Evolutionary conservation across 2,888 invertebrate genomes (phyloP).

Genomic region (Azorinus chamasolen): DNA sequence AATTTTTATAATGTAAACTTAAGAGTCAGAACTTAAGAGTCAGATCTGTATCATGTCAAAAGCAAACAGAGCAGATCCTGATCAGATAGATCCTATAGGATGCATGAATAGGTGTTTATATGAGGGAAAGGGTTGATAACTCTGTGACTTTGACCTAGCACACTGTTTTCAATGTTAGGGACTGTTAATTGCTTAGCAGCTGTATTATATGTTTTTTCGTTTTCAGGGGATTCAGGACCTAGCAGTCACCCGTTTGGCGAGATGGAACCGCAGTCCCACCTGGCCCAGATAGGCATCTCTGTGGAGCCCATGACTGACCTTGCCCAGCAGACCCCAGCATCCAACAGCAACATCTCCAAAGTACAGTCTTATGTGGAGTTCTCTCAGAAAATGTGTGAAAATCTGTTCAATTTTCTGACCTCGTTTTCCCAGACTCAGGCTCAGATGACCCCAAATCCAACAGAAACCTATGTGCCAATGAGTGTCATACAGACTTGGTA

Average conservation of each 20-base stretch:
- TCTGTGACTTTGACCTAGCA: too few species aligned
- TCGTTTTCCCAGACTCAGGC: constrained; percentile 94
- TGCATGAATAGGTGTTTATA: too few species aligned
- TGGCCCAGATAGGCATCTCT: constrained; percentile 98
- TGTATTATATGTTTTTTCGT: too few species aligned
- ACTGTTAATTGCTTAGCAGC: too few species aligned
- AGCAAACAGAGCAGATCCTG: too few species aligned
- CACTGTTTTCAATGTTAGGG: too few species aligned
- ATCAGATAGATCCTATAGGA: too few species aligned
- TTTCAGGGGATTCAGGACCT: too few species aligned
- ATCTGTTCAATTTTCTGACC: constrained; percentile 96
- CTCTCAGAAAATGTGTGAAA: constrained; percentile 96
- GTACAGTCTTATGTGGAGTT: constrained; percentile 88
- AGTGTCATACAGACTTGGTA: constrained; percentile 97
- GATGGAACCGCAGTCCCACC: constrained; percentile 90
- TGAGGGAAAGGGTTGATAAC: too few species aligned
- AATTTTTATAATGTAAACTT: too few species aligned
- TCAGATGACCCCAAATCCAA: constrained; percentile 93
- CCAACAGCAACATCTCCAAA: constrained; percentile 83
- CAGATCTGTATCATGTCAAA: too few species aligned
- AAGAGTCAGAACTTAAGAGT: too few species aligned
- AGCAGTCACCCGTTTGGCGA: constrained; percentile 68
- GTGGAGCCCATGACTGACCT: constrained; percentile 91
- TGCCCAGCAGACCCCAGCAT: constrained; percentile 87
- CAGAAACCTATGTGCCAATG: constrained; percentile 94